Evolutionary conservation across 2,888 invertebrate species (phyloP), one percentile per base, ranked within the genome.

Genomic region (Sialis fuliginosa): DNA sequence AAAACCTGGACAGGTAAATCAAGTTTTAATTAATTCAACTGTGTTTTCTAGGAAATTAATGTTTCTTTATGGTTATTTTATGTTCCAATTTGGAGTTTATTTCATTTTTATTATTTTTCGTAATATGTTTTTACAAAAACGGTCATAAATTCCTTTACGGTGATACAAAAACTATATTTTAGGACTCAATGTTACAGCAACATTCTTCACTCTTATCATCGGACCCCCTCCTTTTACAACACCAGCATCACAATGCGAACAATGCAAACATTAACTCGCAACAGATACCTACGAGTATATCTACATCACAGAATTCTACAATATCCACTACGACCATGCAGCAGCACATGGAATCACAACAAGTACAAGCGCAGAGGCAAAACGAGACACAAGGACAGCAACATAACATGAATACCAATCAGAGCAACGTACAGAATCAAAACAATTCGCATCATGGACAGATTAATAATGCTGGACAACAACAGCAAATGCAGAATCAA

Each of bases 1-100:
- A 52, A 77, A 77, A 63, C 68, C 75, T 50, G 66, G 73, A 12
- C 76, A 77, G 71, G 75, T 75, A 67, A 48, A 39, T 48, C 37
- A 32, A 32, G 10, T 22, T 22, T 22, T 22, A 22, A 22, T 22
- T 22, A 2, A 22, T 22, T 22, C 22, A 22, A 22, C 22, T 22
- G 22, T 22, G 22, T 22, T 22, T 22, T 22, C n/a, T n/a, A n/a
- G n/a, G n/a, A n/a, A n/a, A n/a, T n/a, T n/a, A n/a, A n/a, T n/a
- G n/a, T n/a, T n/a, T n/a, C n/a, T 22, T 22, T 22, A 22, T 22
- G 2, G 22, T 22, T 22, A 22, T 22, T 22, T 22, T 22, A 22
- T 22, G 22, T 2, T 22, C 22, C 22, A 2, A 22, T 22, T 22
- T 22, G 4, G 22, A 22, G 22, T 22, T 22, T 22, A 22, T 22